Evolutionary conservation across 2,888 invertebrate species (phyloP), one percentile per base, ranked within the genome.

Genomic region (Blastobasis lacticolella): DNA sequence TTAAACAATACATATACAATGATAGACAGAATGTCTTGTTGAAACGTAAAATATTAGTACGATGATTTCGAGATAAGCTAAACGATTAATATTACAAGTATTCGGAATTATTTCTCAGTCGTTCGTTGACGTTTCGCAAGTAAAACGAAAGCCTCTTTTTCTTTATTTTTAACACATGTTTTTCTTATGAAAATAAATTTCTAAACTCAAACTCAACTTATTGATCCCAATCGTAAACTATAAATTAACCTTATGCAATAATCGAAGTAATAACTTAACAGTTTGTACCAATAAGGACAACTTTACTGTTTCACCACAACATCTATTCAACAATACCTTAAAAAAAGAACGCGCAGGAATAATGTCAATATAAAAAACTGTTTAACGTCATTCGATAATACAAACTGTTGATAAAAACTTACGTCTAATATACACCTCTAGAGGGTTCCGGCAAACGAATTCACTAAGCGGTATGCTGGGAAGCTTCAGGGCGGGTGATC

Each of bases 31-130:
- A 82, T 80, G 81, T 83, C 81, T 71, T 75, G 79, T 71, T 65
- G 67, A 70, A 77, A 67, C 60, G 23, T 10, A 45, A 9, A 67
- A 67, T 63, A 66, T 68, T 58, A 63, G 56, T 69, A 61, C 69
- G 60, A 65, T 67, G 61, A 62, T 63, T 75, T 77, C 77, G 76
- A 70, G 62, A 65, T 73, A 63, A 78, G 76, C 80, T 79, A 80
- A 69, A 66, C 55, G 55, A 71, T 67, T 64, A 66, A 42, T 42
- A 42, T 8, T 7, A 8, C 10, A 42, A 42, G 9, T 77, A 76
- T 75, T 83, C 83, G 83, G 88, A 88, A 88, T 87, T 79, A 69
- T 81, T 80, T 87, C 81, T 88, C 88, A 88, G 88, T 88, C 88
- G 88, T 88, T 88, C 88, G 88, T 87, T 81, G 78, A 78, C 73